Percentiles rank a stretch among this genome's conserved stretches.
phyloP scores from a whole-genome alignment of 92 coral and sea anemone species.

The Virgularia gustaviana region DNA sequence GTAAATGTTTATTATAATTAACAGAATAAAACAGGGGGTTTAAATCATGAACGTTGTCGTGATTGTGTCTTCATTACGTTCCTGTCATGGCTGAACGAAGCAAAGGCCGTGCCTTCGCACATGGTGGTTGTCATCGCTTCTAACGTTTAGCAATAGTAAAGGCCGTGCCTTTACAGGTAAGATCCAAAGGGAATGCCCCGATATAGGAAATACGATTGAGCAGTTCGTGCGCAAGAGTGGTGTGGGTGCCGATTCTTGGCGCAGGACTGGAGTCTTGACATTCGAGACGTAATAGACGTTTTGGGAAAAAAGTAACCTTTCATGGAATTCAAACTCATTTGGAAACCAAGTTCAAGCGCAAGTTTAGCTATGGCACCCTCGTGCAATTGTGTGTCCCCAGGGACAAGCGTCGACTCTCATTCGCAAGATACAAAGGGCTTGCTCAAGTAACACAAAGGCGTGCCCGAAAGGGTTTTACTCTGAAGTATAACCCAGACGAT shows the following conservation, averaged over 20 bases:
- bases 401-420: slow-evolving; percentile 56
- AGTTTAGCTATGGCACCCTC: slow-evolving; percentile 54
- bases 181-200: slow-evolving; percentile 44
- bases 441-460: slow-evolving; percentile 44
- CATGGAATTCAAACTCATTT: slow-evolving; percentile 55
- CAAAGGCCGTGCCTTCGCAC: too few species aligned
- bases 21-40: too few species aligned
- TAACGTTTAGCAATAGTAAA: too few species aligned
- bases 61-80: too few species aligned
- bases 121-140: too few species aligned
- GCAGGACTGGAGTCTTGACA: slow-evolving; percentile 58
- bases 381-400: slow-evolving; percentile 63
- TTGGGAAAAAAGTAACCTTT: slow-evolving; percentile 58
- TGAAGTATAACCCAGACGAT: slow-evolving; percentile 53
- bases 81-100: too few species aligned
- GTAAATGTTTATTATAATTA: too few species aligned
- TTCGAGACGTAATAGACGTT: slow-evolving; percentile 62
- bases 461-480: slow-evolving; percentile 35
- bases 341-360: slow-evolving; percentile 46
- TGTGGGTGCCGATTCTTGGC: slow-evolving; percentile 64
- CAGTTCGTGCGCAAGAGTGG: slow-evolving; percentile 40
- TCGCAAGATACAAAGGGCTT: slow-evolving; percentile 45
- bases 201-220: slow-evolving; percentile 47
- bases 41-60: too few species aligned
- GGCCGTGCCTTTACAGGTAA: too few species aligned